Conservation (phyloP, 2,113 vertebrate species). For the Cromileptes altivelis region DNA sequence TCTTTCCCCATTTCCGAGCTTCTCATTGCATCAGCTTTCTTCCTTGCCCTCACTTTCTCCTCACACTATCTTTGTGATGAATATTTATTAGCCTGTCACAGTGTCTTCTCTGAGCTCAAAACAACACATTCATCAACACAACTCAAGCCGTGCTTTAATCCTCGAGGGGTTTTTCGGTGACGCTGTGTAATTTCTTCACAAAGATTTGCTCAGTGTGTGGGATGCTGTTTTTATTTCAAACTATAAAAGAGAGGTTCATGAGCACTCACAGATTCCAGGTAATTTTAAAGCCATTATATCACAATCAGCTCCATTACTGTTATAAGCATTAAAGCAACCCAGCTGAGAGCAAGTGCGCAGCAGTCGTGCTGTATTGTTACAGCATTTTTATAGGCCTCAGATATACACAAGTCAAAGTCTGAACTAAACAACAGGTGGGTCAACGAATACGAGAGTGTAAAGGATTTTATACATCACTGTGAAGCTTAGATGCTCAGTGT, state of each 20-base stretch:
- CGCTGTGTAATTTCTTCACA: slow-evolving; percentile 22
- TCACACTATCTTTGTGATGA: slow-evolving; percentile 46
- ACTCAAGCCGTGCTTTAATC: slow-evolving; percentile 42
- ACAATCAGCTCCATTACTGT: slow-evolving; percentile 22
- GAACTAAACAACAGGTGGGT: background rate
- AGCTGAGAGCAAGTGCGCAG: slow-evolving; percentile 6
- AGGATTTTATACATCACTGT: background rate
- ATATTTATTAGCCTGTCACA: slow-evolving; percentile 69
- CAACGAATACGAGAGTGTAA: background rate
- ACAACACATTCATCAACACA: slow-evolving; percentile 64
- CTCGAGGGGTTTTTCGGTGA: slow-evolving; percentile 41
- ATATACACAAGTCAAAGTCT: background rate
- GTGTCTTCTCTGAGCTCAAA: slow-evolving; percentile 55
- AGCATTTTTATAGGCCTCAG: background rate
- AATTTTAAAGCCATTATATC: slow-evolving; percentile 42
- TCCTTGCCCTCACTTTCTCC: slow-evolving; percentile 30
- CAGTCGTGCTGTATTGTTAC: background rate
- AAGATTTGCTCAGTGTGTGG: slow-evolving; percentile 37
- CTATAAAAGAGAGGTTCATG: slow-evolving; percentile 29
- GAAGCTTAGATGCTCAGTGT: background rate
- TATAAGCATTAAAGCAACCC: slow-evolving; percentile 9
- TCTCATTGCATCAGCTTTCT: slow-evolving; percentile 52
- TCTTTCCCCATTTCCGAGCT: slow-evolving; percentile 22
- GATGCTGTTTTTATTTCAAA: slow-evolving; percentile 38
- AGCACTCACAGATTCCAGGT: slow-evolving; percentile 17